Evolutionary conservation across 2,888 invertebrate genomes (phyloP).

Genomic region (Aphodius sticticus): DNA sequence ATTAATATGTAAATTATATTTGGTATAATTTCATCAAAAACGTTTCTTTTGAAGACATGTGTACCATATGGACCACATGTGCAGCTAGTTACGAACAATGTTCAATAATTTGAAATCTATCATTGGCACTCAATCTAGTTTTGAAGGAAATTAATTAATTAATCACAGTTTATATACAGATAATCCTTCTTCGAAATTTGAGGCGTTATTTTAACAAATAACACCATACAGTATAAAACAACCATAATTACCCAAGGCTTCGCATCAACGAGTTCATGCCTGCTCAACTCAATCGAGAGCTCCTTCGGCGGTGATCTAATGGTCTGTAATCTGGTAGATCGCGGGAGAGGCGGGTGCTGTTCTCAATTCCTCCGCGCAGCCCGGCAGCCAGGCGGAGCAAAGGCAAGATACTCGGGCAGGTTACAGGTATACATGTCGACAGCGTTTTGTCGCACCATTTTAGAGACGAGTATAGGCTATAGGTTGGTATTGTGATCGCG

Average conservation of each 20-base stretch:
- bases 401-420: not conserved
- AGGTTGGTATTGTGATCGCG: constrained; percentile 22
- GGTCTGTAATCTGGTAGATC: constrained; percentile 4
- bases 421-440: constrained; percentile 4
- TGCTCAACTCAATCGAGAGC: not conserved
- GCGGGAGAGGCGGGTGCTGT: not conserved
- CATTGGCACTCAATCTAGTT: too few relatives aligned
- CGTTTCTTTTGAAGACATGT: too few relatives aligned
- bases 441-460: constrained; percentile 4
- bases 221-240: not conserved
- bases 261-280: constrained; percentile 4
- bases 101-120: too few relatives aligned
- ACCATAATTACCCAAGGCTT: not conserved
- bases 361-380: not conserved
- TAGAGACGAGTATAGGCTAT: constrained; percentile 8
- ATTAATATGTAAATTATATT: too few relatives aligned
- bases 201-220: not conserved
- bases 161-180: too few relatives aligned
- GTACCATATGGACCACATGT: too few relatives aligned
- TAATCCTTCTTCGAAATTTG: too few relatives aligned
- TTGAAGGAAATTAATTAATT: too few relatives aligned
- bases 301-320: not conserved
- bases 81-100: too few relatives aligned
- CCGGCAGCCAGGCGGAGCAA: not conserved
- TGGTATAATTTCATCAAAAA: too few relatives aligned